Percentiles rank a stretch among this genome's conserved stretches.
Conservation (phyloP, 2,113 vertebrate genomes). For the Equus przewalskii region DNA sequence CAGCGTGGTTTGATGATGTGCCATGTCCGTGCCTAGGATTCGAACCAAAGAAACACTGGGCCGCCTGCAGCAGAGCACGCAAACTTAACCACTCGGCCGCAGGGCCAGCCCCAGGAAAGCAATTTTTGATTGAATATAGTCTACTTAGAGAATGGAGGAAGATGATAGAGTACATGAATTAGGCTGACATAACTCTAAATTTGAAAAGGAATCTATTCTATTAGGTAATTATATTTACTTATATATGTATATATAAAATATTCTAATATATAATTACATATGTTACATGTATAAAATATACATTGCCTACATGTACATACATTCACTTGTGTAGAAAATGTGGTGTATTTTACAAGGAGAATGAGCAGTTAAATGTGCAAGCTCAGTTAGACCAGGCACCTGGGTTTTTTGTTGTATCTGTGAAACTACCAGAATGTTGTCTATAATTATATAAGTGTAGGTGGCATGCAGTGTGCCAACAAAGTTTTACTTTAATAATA, state of each 20-base stretch:
- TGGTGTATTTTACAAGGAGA: background rate
- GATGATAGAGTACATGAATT: background rate
- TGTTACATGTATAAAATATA: background rate
- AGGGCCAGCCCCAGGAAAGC: background rate
- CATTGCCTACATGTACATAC: background rate
- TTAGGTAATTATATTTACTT: conserved; percentile 2
- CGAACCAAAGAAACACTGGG: too few species aligned
- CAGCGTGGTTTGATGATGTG: too few species aligned
- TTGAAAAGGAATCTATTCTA: background rate
- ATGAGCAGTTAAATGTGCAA: background rate
- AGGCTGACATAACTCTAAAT: background rate
- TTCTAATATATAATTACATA: background rate
- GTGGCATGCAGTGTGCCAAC: background rate
- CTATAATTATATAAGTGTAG: background rate
- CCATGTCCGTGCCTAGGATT: too few species aligned
- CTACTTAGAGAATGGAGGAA: background rate
- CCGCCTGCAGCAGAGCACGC: too few species aligned
- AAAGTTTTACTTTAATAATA: background rate
- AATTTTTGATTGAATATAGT: background rate
- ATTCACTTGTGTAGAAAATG: background rate
- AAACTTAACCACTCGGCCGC: too few species aligned
- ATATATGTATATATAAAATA: background rate
- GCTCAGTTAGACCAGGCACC: background rate
- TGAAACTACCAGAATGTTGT: background rate
- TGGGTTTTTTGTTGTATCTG: background rate